Percentiles rank a stretch among this genome's conserved stretches.
Evolutionary conservation across 1,140 invertebrate species (phyloP).

Genomic region (Drosophila ogumai): DNA sequence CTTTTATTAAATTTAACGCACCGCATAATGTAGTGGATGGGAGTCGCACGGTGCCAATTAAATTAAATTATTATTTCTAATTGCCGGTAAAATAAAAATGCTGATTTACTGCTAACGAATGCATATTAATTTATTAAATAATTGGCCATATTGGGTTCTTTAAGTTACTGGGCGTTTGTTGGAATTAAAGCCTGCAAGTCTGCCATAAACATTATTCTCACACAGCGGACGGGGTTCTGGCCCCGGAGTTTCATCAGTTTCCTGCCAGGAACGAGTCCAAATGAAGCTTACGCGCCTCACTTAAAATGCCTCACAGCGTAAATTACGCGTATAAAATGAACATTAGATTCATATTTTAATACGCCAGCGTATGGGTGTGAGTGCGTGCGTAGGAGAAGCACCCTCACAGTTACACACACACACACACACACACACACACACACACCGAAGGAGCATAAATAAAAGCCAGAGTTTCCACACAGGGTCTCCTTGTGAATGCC

Average conservation of each 20-base stretch:
- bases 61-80: conserved; percentile 38
- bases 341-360: conserved; percentile 83
- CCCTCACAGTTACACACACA: conserved; percentile 19
- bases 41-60: background rate
- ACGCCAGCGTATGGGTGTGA: conserved; percentile 8
- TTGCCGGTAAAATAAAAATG: conserved; percentile 12
- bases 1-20: conserved; percentile 29
- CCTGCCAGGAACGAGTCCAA: conserved; percentile 35
- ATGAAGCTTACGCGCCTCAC: conserved; percentile 47
- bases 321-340: conserved; percentile 83
- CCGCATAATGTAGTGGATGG: conserved; percentile 8
- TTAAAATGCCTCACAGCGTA: conserved; percentile 65
- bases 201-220: conserved; percentile 21
- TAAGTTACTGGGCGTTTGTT: background rate
- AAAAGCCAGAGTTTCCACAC: conserved; percentile 51
- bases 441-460: conserved; percentile 51
- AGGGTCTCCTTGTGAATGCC: conserved; percentile 31
- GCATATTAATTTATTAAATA: conserved; percentile 5
- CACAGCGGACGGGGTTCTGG: background rate
- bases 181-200: conserved; percentile 17
- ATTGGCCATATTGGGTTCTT: conserved; percentile 3
- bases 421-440: conserved; percentile 9
- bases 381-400: background rate
- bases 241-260: conserved; percentile 16
- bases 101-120: conserved; percentile 12